Conservation (phyloP, 2,113 vertebrate genomes). For the Menura novaehollandiae region DNA sequence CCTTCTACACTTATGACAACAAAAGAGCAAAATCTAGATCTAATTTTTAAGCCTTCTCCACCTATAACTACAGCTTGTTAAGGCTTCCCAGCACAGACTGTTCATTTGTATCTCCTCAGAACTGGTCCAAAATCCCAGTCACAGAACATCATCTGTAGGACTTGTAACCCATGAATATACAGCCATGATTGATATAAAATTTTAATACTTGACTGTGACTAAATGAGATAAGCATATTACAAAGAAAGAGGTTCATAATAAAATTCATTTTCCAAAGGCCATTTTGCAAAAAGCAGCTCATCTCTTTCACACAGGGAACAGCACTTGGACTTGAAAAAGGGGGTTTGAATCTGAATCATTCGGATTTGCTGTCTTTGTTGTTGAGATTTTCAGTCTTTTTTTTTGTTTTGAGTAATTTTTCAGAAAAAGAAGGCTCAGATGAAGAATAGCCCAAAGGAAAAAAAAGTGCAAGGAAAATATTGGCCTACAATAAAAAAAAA, state of each 20-base stretch:
- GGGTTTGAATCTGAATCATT: not conserved
- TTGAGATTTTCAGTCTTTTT: not conserved
- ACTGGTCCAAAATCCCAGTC: not conserved
- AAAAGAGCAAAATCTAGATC: not conserved
- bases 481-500: not conserved
- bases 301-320: not conserved
- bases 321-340: not conserved
- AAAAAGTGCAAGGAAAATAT: rapidly evolving
- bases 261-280: not conserved
- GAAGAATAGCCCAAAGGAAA: not conserved
- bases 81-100: not conserved
- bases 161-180: not conserved
- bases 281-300: not conserved
- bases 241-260: not conserved
- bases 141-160: not conserved
- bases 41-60: not conserved
- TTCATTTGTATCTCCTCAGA: not conserved
- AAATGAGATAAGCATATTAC: not conserved
- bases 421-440: not conserved
- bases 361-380: not conserved
- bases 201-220: not conserved
- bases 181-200: not conserved
- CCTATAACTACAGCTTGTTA: not conserved
- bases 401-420: not conserved
- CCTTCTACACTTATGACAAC: rapidly evolving